A percentile compares a stretch with the other conserved stretches of the same genome.
phyloP scores from a whole-genome alignment of 2,888 invertebrate genomes.

The Lissonota sp. region DNA sequence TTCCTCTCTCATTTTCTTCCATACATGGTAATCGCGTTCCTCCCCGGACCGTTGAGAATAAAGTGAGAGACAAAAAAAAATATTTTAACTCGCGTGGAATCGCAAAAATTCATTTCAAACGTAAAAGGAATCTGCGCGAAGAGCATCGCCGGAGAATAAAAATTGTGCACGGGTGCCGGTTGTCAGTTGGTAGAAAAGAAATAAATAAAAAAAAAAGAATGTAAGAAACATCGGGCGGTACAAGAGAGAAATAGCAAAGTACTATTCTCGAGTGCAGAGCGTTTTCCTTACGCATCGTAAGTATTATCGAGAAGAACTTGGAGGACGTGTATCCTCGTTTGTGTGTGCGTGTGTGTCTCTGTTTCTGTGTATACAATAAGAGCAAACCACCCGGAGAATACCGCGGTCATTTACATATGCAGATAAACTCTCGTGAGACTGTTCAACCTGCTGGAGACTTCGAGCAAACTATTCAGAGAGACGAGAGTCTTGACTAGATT shows the following conservation, averaged over 20 bases:
- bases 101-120: constrained; percentile 48
- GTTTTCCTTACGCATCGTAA: not conserved
- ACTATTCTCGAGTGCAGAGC: constrained; percentile 9
- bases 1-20: constrained; percentile 22
- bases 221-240: constrained; percentile 2
- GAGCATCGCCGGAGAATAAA: not conserved
- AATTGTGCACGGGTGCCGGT: constrained; percentile 17
- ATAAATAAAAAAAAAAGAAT: constrained; percentile 12
- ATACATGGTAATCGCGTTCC: constrained; percentile 26
- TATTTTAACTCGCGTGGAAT: constrained; percentile 26
- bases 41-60: constrained; percentile 15
- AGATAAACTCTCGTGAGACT: constrained; percentile 66
- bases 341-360: no score
- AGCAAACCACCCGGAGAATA: constrained; percentile 35
- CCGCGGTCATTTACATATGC: constrained; percentile 68
- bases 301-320: constrained; percentile 24
- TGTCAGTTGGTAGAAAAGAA: not conserved
- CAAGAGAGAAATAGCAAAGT: constrained; percentile 34
- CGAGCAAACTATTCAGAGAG: not conserved
- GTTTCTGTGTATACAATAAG: not conserved
- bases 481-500: not conserved
- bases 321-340: not conserved
- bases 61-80: constrained; percentile 14
- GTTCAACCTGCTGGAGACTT: constrained; percentile 31
- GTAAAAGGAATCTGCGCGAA: constrained; percentile 33